Percentiles rank a stretch among this genome's conserved stretches.
Conservation (phyloP, 2,888 invertebrate genomes). For the Atherix ibis region DNA sequence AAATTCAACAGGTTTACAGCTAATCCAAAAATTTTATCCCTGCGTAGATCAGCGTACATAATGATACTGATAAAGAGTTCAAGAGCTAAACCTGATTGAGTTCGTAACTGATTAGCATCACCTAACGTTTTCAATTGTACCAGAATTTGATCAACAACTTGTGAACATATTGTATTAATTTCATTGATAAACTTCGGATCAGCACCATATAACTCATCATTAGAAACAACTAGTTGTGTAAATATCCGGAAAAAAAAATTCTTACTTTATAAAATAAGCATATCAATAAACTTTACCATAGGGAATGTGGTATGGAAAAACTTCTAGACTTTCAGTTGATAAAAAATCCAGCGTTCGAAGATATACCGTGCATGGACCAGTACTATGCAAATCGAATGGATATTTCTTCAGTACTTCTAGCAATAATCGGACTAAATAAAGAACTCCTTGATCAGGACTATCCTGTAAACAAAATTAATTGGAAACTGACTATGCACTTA, state of each 20-base stretch:
- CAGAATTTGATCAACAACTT: constrained; percentile 62
- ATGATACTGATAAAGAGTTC: constrained; percentile 56
- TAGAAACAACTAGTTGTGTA: constrained; percentile 58
- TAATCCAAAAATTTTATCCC: constrained; percentile 45
- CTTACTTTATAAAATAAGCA: constrained; percentile 2
- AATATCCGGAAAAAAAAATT: constrained; percentile 7
- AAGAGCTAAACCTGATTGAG: constrained; percentile 56
- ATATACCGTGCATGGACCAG: constrained; percentile 51
- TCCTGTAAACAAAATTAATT: constrained; percentile 40
- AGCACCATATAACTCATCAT: constrained; percentile 80
- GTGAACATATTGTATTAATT: constrained; percentile 58
- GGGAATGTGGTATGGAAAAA: constrained; percentile 72
- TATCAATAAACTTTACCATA: constrained; percentile 40
- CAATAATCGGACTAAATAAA: constrained; percentile 64
- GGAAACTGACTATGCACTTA: not conserved
- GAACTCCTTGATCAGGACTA: constrained; percentile 73
- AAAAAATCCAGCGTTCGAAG: constrained; percentile 63
- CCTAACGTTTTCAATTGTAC: constrained; percentile 53
- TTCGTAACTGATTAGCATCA: constrained; percentile 44
- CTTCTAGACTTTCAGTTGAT: constrained; percentile 63
- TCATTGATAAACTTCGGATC: constrained; percentile 73
- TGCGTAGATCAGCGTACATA: constrained; percentile 45
- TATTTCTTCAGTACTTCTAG: constrained; percentile 65
- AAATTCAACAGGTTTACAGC: constrained; percentile 72
- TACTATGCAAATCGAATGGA: constrained; percentile 51